Conservation (phyloP, 2,888 invertebrate species). For the Teleiodes luculella region DNA sequence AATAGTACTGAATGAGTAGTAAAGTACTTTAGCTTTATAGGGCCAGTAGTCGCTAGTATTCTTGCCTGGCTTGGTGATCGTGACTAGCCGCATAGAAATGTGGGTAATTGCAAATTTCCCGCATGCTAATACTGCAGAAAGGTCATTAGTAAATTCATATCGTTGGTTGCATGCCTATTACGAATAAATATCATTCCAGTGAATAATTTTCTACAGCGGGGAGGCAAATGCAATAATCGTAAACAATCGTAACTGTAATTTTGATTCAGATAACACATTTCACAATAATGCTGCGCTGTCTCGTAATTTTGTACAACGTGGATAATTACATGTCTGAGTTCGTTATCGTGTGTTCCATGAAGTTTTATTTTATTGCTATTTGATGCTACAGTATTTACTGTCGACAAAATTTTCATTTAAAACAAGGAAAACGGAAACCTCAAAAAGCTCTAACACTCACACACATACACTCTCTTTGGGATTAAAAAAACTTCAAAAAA, state of each 20-base stretch:
- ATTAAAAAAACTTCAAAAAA: no score
- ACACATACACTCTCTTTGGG: no score
- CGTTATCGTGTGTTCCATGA: background rate
- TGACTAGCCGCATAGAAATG: slow-evolving; percentile 37
- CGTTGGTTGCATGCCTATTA: slow-evolving; percentile 12
- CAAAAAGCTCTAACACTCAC: no score
- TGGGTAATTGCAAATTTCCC: slow-evolving; percentile 47
- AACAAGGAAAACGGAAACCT: no score
- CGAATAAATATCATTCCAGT: slow-evolving; percentile 11
- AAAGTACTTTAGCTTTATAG: slow-evolving; percentile 8
- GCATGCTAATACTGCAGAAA: slow-evolving; percentile 45
- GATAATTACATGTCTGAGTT: background rate
- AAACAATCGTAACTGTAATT: slow-evolving; percentile 10
- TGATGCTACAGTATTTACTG: no score
- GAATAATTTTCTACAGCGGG: slow-evolving; percentile 10
- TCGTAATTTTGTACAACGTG: slow-evolving; percentile 4
- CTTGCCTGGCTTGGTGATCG: slow-evolving; percentile 32
- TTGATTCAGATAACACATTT: background rate
- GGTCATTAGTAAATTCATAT: slow-evolving; percentile 38
- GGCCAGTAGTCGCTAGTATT: slow-evolving; percentile 10
- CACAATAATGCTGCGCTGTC: background rate
- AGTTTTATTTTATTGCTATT: no score
- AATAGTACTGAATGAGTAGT: background rate
- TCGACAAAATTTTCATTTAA: no score
- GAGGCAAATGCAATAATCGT: slow-evolving; percentile 8